Evolutionary conservation across 2,113 vertebrate genomes (phyloP).

Genomic region (Lepisosteus osseus): DNA sequence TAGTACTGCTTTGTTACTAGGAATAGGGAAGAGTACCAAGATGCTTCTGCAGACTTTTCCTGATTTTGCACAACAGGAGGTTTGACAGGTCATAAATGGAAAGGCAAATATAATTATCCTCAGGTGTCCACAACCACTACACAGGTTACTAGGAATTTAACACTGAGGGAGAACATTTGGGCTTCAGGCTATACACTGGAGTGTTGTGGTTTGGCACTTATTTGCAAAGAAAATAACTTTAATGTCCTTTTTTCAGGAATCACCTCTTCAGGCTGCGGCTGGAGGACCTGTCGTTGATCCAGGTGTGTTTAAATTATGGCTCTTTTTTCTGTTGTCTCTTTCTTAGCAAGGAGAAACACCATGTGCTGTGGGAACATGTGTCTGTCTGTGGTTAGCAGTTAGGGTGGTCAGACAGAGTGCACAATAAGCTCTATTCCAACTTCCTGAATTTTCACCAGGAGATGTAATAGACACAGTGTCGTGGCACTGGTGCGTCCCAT

Average conservation of each 20-base stretch:
- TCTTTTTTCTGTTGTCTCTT: background rate
- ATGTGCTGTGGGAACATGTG: background rate
- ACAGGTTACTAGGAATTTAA: slow-evolving; percentile 1
- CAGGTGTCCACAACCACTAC: no score
- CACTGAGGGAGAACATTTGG: background rate
- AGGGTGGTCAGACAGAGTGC: no score
- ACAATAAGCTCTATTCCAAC: no score
- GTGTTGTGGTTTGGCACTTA: background rate
- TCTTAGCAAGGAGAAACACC: background rate
- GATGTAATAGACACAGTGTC: background rate
- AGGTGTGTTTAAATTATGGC: slow-evolving; percentile 61
- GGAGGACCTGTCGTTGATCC: slow-evolving; percentile 84
- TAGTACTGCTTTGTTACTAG: no score
- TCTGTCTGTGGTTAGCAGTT: background rate
- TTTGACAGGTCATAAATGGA: no score
- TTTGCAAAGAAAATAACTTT: background rate
- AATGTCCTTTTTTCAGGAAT: slow-evolving; percentile 68
- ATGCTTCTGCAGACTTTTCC: no score
- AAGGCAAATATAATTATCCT: no score
- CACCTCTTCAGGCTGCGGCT: slow-evolving; percentile 87
- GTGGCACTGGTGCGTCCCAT: background rate
- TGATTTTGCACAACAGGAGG: no score
- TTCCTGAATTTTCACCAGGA: background rate
- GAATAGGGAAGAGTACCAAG: no score
- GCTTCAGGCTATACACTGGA: background rate